phyloP scores from a whole-genome alignment of 2,113 vertebrate species.

The Ochotona curzoniae region DNA sequence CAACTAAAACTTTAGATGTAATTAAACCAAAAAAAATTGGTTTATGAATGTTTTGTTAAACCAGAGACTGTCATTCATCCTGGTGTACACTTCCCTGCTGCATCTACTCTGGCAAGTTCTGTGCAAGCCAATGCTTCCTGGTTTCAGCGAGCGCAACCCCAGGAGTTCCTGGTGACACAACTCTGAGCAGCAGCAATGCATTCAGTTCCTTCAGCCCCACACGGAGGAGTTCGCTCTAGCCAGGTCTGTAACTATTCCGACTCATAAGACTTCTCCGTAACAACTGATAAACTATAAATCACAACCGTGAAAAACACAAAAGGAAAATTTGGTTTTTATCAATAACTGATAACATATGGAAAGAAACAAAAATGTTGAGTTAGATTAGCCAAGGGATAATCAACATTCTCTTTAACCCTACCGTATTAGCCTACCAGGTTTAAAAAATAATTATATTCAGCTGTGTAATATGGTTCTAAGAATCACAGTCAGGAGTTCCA shows the following conservation, averaged over 20 bases:
- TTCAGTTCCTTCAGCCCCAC: slow-evolving; percentile 30
- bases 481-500: not conserved
- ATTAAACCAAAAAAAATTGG: not conserved
- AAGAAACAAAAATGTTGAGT: slow-evolving; percentile 41
- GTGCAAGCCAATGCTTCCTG: not conserved
- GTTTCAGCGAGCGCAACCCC: not conserved
- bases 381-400: slow-evolving; percentile 35
- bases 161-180: not conserved
- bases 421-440: slow-evolving; percentile 22
- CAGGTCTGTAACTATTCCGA: slow-evolving; percentile 29
- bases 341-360: slow-evolving; percentile 3
- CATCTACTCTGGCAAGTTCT: not conserved
- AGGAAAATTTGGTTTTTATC: not conserved
- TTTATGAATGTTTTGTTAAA: slow-evolving; percentile 14
- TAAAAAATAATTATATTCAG: slow-evolving; percentile 33
- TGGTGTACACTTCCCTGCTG: not conserved
- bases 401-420: slow-evolving; percentile 14
- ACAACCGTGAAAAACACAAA: slow-evolving; percentile 24
- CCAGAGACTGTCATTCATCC: slow-evolving; percentile 1
- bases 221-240: slow-evolving; percentile 27
- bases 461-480: slow-evolving; percentile 13
- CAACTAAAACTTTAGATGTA: slow-evolving; percentile 22
- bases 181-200: not conserved
- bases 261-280: slow-evolving; percentile 8
- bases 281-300: slow-evolving; percentile 21